phyloP scores from a whole-genome alignment of 2,113 vertebrate species.

The Cryptotis parvus region DNA sequence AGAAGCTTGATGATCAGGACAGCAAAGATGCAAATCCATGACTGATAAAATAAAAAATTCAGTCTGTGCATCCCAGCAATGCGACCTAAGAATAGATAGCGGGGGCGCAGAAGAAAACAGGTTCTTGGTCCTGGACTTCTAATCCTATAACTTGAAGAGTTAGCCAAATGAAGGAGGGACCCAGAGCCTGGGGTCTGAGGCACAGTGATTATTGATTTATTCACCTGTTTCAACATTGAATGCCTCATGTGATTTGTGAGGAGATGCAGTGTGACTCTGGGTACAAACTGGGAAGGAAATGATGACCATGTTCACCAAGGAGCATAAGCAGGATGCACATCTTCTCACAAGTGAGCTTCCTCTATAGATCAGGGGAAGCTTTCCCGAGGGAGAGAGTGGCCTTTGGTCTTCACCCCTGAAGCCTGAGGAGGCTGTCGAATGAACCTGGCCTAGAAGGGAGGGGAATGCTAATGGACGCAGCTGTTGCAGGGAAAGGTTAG shows the following conservation, averaged over 20 bases:
- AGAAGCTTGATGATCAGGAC: background rate
- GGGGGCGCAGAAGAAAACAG: background rate
- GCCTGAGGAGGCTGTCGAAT: background rate
- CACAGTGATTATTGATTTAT: background rate
- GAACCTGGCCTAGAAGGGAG: background rate
- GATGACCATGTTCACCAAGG: background rate
- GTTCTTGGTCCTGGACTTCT: too few species aligned
- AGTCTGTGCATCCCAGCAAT: background rate
- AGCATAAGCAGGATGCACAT: background rate
- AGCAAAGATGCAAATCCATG: background rate
- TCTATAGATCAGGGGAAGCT: background rate
- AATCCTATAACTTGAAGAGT: background rate
- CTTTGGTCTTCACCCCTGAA: background rate
- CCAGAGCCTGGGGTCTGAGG: background rate
- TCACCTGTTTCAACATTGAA: background rate
- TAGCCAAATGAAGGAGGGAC: background rate
- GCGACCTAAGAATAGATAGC: background rate
- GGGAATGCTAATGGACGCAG: background rate
- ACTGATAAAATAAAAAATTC: constrained; percentile 21
- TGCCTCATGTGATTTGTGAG: background rate
- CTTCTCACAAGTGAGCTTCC: background rate
- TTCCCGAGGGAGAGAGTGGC: background rate
- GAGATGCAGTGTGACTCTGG: too few species aligned
- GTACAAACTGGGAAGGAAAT: background rate
- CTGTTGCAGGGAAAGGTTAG: background rate